Conservation (phyloP, 2,797 vertebrate genomes). For the Cyprinodon diabolis region DNA sequence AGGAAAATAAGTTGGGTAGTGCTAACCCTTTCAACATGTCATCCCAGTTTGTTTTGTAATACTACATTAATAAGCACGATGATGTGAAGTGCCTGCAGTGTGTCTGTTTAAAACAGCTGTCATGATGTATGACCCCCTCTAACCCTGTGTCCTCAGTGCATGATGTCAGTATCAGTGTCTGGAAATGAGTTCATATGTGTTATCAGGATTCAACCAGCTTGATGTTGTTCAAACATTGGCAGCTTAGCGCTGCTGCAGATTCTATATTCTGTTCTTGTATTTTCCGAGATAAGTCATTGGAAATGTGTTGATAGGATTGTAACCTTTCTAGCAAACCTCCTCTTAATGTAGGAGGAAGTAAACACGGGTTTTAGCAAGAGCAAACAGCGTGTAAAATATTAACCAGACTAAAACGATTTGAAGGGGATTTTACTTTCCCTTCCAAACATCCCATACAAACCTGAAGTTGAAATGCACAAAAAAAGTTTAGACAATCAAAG, state of each 20-base stretch:
- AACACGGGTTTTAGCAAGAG: constrained; percentile 7
- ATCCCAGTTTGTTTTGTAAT: background rate
- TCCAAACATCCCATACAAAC: background rate
- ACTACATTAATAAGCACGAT: constrained; percentile 24
- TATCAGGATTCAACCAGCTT: background rate
- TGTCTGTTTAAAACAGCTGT: constrained; percentile 54
- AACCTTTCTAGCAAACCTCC: background rate
- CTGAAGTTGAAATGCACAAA: background rate
- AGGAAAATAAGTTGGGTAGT: background rate
- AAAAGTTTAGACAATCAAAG: background rate
- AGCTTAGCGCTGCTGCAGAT: background rate
- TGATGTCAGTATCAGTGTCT: constrained; percentile 53
- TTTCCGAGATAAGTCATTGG: background rate
- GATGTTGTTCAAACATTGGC: constrained; percentile 2
- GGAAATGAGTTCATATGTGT: constrained; percentile 46
- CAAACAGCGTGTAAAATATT: constrained; percentile 63
- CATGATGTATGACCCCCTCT: constrained; percentile 1
- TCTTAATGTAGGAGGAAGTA: background rate
- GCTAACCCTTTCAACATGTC: background rate
- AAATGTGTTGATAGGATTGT: background rate
- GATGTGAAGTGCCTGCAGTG: constrained; percentile 21
- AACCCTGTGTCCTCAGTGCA: constrained; percentile 14
- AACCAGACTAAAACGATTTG: constrained; percentile 5
- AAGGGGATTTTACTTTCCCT: constrained; percentile 15
- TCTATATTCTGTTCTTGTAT: constrained; percentile 1